Percentiles rank a stretch among this genome's conserved stretches.
phyloP scores from a whole-genome alignment of 2,888 invertebrate genomes.

The Dryococelus australis region DNA sequence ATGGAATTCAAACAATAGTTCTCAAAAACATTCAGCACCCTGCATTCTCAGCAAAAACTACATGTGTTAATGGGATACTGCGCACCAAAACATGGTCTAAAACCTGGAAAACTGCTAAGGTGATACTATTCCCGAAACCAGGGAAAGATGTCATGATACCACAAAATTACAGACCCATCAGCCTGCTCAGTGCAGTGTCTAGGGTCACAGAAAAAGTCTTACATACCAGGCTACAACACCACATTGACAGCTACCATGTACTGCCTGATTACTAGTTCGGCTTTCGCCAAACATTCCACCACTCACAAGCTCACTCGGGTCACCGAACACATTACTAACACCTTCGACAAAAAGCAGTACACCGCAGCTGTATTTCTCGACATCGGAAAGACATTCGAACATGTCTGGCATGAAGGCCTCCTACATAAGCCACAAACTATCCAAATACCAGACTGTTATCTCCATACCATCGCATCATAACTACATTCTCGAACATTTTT shows the following conservation, averaged over 20 bases:
- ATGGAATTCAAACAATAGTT: constrained; percentile 36
- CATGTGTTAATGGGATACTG: background rate
- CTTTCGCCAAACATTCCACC: constrained; percentile 30
- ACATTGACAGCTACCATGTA: constrained; percentile 40
- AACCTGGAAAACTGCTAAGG: constrained; percentile 50
- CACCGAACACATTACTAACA: background rate
- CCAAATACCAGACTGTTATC: no score
- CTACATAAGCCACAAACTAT: no score
- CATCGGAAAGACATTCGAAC: constrained; percentile 24
- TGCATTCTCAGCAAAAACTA: constrained; percentile 29
- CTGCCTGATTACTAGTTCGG: constrained; percentile 19
- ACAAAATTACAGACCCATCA: no score
- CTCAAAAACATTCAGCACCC: constrained; percentile 45
- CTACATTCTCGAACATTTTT: no score
- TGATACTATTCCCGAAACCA: no score
- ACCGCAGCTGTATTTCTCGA: constrained; percentile 21
- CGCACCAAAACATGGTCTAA: background rate
- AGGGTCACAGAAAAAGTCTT: constrained; percentile 31
- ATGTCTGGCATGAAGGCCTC: constrained; percentile 32
- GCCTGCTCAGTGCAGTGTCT: no score
- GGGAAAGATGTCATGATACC: no score
- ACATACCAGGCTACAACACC: constrained; percentile 39
- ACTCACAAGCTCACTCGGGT: constrained; percentile 25
- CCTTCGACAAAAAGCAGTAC: background rate
- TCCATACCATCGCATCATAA: no score